These are phyloP conservation scores for Amblyopsis rosae DNA, from an alignment of 2,113 vertebrate genomes.

Conservation along the genomic window DNA sequence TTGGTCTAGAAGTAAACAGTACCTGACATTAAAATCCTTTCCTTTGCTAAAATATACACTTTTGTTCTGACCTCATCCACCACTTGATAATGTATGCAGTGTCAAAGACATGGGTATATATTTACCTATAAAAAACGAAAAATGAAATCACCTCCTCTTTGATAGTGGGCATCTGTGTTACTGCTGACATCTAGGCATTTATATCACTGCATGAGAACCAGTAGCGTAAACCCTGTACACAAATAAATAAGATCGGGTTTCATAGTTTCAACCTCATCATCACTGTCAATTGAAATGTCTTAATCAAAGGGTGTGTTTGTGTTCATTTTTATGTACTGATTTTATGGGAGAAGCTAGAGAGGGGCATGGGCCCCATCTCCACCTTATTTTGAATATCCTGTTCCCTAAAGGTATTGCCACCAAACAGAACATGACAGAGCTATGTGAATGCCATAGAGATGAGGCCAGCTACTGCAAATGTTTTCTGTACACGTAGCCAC, in stretches of 20 bases:
- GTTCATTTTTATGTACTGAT: neutral
- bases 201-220: conserved; percentile 32
- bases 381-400: conserved; percentile 32
- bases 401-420: conserved; percentile 38
- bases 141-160: conserved; percentile 5
- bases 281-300: conserved; percentile 39
- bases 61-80: neutral
- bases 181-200: conserved; percentile 39
- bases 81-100: neutral
- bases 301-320: neutral
- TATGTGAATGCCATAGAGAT: conserved; percentile 49
- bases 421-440: conserved; percentile 40
- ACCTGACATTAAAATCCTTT: too few relatives aligned
- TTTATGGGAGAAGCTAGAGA: neutral
- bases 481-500: neutral
- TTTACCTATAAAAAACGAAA: neutral
- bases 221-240: conserved; percentile 41
- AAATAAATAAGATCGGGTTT: conserved; percentile 63
- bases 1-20: too few relatives aligned
- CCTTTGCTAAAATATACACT: too few relatives aligned
- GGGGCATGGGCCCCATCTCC: conserved; percentile 14
- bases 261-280: conserved; percentile 47
- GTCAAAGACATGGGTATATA: neutral
- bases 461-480: conserved; percentile 46
- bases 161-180: conserved; percentile 30